A percentile compares a stretch with the other conserved stretches of the same genome.
Evolutionary conservation across 2,797 vertebrate species (phyloP).

Genomic region (Petrocephalus sullivani): DNA sequence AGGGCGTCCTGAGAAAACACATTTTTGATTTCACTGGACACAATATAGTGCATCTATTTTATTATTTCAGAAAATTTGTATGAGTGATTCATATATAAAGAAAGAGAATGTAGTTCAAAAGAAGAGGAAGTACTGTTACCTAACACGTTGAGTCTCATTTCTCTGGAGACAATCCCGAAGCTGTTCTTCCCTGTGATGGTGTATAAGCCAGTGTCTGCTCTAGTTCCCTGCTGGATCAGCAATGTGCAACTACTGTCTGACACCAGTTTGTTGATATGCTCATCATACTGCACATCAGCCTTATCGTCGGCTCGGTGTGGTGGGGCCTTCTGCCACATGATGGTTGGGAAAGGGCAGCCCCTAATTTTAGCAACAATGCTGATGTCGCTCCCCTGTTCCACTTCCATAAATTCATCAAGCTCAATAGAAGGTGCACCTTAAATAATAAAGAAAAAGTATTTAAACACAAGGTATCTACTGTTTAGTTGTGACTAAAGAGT

Average conservation of each 20-base stretch:
- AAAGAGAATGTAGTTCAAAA: background rate
- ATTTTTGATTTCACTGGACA: background rate
- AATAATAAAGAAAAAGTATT: background rate
- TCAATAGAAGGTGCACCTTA: conserved; percentile 86
- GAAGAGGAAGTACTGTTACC: conserved; percentile 58
- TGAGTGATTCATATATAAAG: background rate
- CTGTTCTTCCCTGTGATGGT: conserved; percentile 87
- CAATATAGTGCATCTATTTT: background rate
- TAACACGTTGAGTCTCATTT: conserved; percentile 94
- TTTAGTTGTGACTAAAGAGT: background rate
- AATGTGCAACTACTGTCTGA: conserved; percentile 86
- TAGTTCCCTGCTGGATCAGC: conserved; percentile 86
- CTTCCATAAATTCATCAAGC: conserved; percentile 90
- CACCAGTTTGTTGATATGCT: conserved; percentile 93
- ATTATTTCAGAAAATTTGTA: background rate
- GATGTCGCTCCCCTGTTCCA: conserved; percentile 82
- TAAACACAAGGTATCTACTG: background rate
- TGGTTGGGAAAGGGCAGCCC: conserved; percentile 88
- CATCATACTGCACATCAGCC: conserved; percentile 79
- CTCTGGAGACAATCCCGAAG: conserved; percentile 82
- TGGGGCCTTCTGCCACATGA: conserved; percentile 90
- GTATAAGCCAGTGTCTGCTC: conserved; percentile 89
- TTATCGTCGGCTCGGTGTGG: conserved; percentile 80
- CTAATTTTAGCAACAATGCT: conserved; percentile 84
- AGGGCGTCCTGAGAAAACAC: conserved; percentile 73